These are phyloP conservation scores for Unio pictorum DNA, from an alignment of 2,888 invertebrate species.

Conservation along the genomic window DNA sequence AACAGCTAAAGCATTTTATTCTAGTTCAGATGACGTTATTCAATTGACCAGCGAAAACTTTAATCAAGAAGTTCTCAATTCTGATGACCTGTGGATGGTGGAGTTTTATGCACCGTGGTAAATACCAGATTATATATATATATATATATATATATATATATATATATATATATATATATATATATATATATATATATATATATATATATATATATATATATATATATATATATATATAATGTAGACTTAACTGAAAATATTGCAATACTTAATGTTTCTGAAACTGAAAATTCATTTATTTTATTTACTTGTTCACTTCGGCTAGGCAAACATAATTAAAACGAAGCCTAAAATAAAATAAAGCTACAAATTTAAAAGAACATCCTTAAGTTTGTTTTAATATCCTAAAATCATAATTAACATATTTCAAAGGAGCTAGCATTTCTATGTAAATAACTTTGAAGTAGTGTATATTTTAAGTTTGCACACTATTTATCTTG, in stretches of 20 bases:
- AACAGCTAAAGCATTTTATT: slow-evolving; percentile 49
- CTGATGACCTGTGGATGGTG: slow-evolving; percentile 93
- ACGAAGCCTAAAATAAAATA: too few species aligned
- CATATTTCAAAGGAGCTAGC: neutral
- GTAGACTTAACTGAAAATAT: neutral
- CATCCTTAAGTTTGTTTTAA: too few species aligned
- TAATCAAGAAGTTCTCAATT: slow-evolving; percentile 84
- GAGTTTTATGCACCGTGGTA: slow-evolving; percentile 99
- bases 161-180: neutral
- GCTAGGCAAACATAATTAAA: neutral
- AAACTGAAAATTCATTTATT: too few species aligned
- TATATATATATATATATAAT: slow-evolving; percentile 1
- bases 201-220: neutral
- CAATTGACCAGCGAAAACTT: slow-evolving; percentile 91
- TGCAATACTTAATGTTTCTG: neutral
- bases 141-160: too few species aligned
- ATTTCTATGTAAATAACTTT: neutral
- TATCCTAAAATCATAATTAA: too few species aligned
- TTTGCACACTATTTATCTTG: too few species aligned
- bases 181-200: neutral
- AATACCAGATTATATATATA: slow-evolving; percentile 14
- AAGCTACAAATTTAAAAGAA: too few species aligned
- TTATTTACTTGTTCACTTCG: neutral
- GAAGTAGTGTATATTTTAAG: too few species aligned
- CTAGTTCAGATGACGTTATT: slow-evolving; percentile 78